phyloP scores from a whole-genome alignment of 2,797 vertebrate species.

The Echiichthys vipera region DNA sequence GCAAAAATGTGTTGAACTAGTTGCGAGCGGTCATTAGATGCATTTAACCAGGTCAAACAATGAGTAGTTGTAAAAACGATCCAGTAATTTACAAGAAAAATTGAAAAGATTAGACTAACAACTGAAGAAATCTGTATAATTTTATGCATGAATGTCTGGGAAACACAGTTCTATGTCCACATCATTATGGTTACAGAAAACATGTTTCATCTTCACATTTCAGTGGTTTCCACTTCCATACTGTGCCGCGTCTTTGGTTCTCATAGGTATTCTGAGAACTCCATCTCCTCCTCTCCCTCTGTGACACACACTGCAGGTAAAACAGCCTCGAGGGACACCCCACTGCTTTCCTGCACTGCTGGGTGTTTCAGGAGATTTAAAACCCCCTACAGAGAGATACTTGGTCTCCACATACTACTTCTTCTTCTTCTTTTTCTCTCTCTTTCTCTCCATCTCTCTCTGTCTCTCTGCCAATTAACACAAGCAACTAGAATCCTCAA shows the following conservation, averaged over 20 bases:
- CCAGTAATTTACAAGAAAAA: background rate
- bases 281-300: background rate
- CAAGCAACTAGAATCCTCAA: constrained; percentile 26
- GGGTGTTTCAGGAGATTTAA: constrained; percentile 48
- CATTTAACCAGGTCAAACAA: no score
- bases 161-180: background rate
- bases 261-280: constrained; percentile 1
- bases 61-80: no score
- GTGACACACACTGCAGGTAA: constrained; percentile 25
- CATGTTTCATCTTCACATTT: background rate
- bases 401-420: constrained; percentile 20
- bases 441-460: background rate
- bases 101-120: background rate
- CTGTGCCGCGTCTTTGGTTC: background rate
- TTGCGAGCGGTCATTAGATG: no score
- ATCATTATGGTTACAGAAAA: background rate
- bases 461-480: constrained; percentile 32
- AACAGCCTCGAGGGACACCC: constrained; percentile 36
- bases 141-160: background rate
- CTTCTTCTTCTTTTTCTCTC: background rate
- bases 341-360: constrained; percentile 31
- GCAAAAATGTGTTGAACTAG: no score
- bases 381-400: constrained; percentile 18
- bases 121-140: background rate
- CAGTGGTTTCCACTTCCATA: background rate